Conservation (phyloP, 2,113 vertebrate species). For the Sphyrna mokarran region DNA sequence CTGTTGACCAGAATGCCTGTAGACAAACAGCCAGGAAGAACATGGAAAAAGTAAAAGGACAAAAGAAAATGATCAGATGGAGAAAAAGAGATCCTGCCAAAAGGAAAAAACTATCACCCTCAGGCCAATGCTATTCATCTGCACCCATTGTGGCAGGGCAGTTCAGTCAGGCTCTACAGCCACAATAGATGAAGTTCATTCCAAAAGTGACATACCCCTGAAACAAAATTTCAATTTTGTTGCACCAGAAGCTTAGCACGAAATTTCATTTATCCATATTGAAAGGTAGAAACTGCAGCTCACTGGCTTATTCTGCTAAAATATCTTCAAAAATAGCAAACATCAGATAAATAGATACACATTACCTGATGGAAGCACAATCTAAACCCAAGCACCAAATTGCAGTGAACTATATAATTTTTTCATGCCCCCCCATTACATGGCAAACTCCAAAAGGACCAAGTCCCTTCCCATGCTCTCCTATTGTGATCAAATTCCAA, state of each 20-base stretch:
- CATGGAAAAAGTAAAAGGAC: no score
- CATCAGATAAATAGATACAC: neutral
- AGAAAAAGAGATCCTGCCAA: no score
- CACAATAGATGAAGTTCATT: no score
- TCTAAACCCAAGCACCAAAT: neutral
- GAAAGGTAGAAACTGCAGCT: neutral
- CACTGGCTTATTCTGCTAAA: neutral
- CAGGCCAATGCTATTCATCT: no score
- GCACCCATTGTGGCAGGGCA: no score
- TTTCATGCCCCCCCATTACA: neutral
- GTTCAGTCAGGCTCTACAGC: no score
- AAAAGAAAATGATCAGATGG: no score
- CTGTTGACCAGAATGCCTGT: no score
- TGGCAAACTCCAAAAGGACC: slow-evolving; percentile 8
- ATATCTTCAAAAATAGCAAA: neutral
- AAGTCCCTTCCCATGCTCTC: neutral
- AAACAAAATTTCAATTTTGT: neutral
- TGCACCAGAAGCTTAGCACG: neutral
- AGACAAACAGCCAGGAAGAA: no score
- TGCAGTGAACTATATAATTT: neutral
- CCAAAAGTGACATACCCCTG: no score
- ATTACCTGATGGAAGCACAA: neutral
- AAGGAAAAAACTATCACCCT: no score
- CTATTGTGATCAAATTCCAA: slow-evolving; percentile 3
- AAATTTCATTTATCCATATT: neutral